Evolutionary conservation across 2,113 vertebrate genomes (phyloP).

Genomic region (Kryptolebias marmoratus): DNA sequence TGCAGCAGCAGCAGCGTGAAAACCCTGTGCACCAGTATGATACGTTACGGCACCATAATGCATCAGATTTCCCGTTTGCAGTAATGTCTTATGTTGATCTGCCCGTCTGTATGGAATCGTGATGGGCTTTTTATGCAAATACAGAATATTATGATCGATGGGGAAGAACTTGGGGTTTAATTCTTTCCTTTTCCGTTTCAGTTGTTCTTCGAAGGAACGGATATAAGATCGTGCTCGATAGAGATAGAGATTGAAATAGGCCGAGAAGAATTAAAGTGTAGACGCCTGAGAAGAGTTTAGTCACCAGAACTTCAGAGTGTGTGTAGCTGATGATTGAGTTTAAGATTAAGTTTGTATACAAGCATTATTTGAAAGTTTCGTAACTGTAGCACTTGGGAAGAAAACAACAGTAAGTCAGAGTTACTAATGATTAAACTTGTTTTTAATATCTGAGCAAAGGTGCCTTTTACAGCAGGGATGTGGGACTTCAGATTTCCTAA

Average conservation of each 20-base stretch:
- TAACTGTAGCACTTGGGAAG: no score
- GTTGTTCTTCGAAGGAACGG: constrained; percentile 42
- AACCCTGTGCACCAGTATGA: not conserved
- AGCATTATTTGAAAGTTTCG: no score
- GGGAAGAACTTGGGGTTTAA: constrained; percentile 13
- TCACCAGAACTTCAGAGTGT: constrained; percentile 47
- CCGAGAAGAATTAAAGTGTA: constrained; percentile 36
- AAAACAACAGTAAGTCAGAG: no score
- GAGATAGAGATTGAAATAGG: constrained; percentile 33
- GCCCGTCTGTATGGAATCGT: constrained; percentile 14
- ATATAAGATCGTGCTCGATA: constrained; percentile 13
- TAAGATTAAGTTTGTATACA: no score
- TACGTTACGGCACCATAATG: constrained; percentile 11
- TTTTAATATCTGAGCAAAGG: no score
- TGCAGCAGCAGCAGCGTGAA: constrained; percentile 8
- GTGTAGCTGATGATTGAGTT: not conserved
- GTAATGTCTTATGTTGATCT: constrained; percentile 8
- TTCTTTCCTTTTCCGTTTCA: constrained; percentile 29
- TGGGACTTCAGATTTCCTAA: no score
- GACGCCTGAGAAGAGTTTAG: constrained; percentile 16
- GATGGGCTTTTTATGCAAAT: constrained; percentile 29
- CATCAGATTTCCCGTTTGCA: not conserved
- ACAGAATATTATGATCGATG: constrained; percentile 41
- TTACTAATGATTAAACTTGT: no score
- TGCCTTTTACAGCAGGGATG: no score